Evolutionary conservation across 1,140 invertebrate genomes (phyloP).

Genomic region (Drepana arcuata): DNA sequence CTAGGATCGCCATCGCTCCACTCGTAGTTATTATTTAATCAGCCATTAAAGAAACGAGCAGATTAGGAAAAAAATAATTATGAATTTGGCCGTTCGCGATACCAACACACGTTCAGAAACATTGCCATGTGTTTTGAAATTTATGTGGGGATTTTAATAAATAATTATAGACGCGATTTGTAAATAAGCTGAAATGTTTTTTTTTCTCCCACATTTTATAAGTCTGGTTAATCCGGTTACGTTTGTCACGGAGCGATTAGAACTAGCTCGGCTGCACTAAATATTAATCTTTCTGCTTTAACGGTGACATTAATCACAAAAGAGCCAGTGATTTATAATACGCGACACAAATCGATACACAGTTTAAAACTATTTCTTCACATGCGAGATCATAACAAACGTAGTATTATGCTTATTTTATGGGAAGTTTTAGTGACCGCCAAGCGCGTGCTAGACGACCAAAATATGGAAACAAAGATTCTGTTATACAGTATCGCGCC

Average conservation of each 20-base stretch:
- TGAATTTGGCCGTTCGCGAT: too few relatives aligned
- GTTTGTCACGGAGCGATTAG: conserved; percentile 53
- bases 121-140: conserved; percentile 41
- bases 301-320: conserved; percentile 69
- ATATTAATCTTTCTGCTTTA: conserved; percentile 64
- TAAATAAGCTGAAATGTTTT: conserved; percentile 64
- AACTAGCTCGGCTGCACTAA: conserved; percentile 42
- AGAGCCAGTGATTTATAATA: conserved; percentile 57
- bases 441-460: conserved; percentile 11
- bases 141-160: conserved; percentile 66
- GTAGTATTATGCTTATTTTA: conserved; percentile 42
- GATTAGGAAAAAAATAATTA: too few relatives aligned
- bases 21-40: too few relatives aligned
- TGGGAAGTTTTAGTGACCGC: conserved; percentile 31
- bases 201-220: conserved; percentile 45
- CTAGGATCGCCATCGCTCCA: too few relatives aligned
- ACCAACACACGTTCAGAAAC: too few relatives aligned
- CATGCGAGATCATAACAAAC: conserved; percentile 36
- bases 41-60: too few relatives aligned
- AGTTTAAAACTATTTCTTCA: conserved; percentile 22
- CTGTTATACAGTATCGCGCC: too few relatives aligned
- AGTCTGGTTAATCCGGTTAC: conserved; percentile 59
- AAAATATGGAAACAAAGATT: conserved; percentile 8
- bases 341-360: conserved; percentile 36
- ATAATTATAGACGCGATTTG: conserved; percentile 59